Evolutionary conservation across 2,888 invertebrate species (phyloP).

Genomic region (Agrochola lychnidis): DNA sequence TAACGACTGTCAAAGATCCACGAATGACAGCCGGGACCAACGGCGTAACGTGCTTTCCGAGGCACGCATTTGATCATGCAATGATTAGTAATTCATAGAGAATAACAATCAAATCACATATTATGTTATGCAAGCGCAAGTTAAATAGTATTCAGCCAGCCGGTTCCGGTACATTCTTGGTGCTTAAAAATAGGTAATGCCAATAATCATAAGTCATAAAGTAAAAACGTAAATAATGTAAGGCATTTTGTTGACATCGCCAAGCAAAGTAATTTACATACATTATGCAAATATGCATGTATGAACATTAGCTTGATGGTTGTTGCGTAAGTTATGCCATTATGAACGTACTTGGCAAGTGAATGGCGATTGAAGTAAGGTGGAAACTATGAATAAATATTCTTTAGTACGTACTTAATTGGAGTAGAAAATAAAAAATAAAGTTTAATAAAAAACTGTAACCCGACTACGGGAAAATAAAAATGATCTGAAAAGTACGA

Average conservation of each 20-base stretch:
- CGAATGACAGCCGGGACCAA: too few relatives aligned
- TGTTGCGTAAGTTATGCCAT: background rate
- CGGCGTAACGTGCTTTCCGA: too few relatives aligned
- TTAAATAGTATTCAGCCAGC: background rate
- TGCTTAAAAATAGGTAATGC: background rate
- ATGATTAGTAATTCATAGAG: background rate
- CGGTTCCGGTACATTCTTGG: background rate
- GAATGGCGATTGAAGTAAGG: background rate
- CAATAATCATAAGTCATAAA: background rate
- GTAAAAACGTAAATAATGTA: conserved; percentile 27
- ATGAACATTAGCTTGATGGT: background rate
- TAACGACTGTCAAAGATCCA: too few relatives aligned
- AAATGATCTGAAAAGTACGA: too few relatives aligned
- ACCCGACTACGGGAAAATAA: too few relatives aligned
- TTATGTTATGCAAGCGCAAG: background rate
- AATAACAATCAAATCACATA: background rate
- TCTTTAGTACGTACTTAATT: background rate
- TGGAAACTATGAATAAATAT: background rate
- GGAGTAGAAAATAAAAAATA: background rate
- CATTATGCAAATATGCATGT: conserved; percentile 38
- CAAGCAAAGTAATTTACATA: conserved; percentile 33
- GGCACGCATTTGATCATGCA: background rate
- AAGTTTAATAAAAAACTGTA: too few relatives aligned
- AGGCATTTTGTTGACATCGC: conserved; percentile 25
- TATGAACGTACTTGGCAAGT: conserved; percentile 6